A percentile compares a stretch with the other conserved stretches of the same genome.
These are phyloP conservation scores for Salvelinus namaycush DNA, from an alignment of 2,113 vertebrate species.

Conservation along the genomic window DNA sequence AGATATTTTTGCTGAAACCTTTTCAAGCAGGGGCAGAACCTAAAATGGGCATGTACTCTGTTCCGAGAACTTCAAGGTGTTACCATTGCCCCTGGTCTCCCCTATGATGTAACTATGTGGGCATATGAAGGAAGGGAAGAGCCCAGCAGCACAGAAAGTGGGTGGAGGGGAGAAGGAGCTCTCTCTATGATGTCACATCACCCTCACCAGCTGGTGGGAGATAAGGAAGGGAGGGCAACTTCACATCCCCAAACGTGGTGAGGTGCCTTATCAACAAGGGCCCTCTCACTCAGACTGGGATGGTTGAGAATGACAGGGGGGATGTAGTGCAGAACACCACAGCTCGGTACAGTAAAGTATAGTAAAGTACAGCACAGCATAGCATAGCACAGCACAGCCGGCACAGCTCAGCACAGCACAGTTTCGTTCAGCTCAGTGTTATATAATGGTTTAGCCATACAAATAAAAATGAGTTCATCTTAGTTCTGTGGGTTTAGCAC, in stretches of 20 bases:
- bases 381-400: background rate
- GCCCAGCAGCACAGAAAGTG: constrained; percentile 1
- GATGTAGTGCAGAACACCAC: background rate
- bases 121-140: background rate
- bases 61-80: no score
- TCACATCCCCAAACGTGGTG: constrained; percentile 56
- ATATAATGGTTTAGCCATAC: no score
- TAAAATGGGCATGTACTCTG: no score
- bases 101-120: constrained; percentile 27
- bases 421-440: no score
- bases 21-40: no score
- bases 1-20: no score
- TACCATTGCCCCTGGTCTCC: no score
- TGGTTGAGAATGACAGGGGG: constrained; percentile 1
- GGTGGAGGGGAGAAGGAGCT: background rate
- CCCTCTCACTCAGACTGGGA: background rate
- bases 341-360: background rate
- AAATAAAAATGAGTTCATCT: no score
- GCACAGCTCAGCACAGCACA: no score
- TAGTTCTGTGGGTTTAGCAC: no score
- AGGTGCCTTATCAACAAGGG: constrained; percentile 40
- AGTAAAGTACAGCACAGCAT: no score
- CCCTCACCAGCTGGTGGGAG: constrained; percentile 57
- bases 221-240: constrained; percentile 61
- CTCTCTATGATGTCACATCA: constrained; percentile 61